Base-by-base conservation (phyloP, 2,888 invertebrate species). In the Philereme vetulata region DNA sequence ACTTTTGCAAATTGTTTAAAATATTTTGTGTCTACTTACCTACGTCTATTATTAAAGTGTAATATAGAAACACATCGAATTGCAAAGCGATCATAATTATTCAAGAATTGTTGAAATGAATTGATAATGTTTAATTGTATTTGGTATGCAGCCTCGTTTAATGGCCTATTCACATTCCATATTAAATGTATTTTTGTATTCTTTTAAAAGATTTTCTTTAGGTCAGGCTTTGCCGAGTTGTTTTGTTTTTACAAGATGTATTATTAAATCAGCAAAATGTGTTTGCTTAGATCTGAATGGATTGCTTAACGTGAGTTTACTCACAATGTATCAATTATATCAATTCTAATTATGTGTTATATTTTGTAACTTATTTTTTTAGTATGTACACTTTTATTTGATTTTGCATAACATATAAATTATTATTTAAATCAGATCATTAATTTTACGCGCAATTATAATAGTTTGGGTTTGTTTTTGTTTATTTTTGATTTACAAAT, bases 201-300 rank as follows among this genome's bases (percentile, higher is more conserved):
- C 64, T 57, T 71, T 74, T 73, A 65, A 69, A 55, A 70, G 65
- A 56, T 67, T 70, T 54, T 49, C 63, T 56, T 50, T 36, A 21
- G 33, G 45, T 52, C 51, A 68, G 65, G 69, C 76, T 77, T 77
- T 65, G 62, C 58, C 35, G 66, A 65, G 34, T 62, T 56, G 33
- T 51, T 55, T 51, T 55, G 53, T 38, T 32, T 46, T 46, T 33
- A 52, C 8, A 44, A 34, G 54, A 46, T 47, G 35, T 57, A 47
- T 50, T 51, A 35, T 8, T 62, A 35, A 54, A 59, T 45, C 48
- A 53, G 46, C 6, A 50, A 56, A 61, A 48, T 56, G 56, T 64
- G 58, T 53, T 52, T 51, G 48, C 54, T 63, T 64, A 83, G 84
- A 84, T 83, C 84, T 84, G 84, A 84, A 78, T 75, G 78, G 64